Evolutionary conservation across 2,113 vertebrate species (phyloP).

Genomic region (Myxocyprinus asiaticus): DNA sequence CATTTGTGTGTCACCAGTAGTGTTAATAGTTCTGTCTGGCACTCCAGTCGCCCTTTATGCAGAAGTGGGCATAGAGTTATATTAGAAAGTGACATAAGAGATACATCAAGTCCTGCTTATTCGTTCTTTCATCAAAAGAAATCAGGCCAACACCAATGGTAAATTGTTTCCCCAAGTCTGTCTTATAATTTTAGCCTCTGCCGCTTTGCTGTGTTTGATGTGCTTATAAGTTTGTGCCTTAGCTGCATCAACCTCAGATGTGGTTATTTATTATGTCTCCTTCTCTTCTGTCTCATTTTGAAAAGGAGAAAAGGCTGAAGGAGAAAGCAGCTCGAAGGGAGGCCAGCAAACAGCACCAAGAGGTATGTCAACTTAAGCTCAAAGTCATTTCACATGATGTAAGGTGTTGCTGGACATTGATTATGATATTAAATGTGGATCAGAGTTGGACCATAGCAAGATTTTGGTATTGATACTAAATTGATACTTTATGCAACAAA

Average conservation of each 20-base stretch:
- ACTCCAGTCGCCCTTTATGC: not conserved
- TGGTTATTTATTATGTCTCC: conserved; percentile 40
- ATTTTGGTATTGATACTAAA: too few species aligned
- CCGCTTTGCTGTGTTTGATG: not conserved
- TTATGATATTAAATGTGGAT: too few species aligned
- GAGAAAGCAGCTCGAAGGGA: conserved; percentile 82
- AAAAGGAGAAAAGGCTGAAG: conserved; percentile 82
- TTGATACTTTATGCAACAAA: too few species aligned
- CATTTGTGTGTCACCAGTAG: not conserved
- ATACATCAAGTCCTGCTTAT: not conserved
- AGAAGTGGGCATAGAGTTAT: not conserved
- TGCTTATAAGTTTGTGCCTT: not conserved
- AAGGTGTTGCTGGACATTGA: too few species aligned
- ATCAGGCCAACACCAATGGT: not conserved
- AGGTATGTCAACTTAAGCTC: conserved; percentile 67
- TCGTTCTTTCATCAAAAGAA: not conserved
- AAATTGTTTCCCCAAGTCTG: not conserved
- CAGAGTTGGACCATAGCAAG: too few species aligned
- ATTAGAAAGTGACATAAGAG: not conserved
- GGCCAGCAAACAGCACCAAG: conserved; percentile 67
- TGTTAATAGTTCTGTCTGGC: not conserved
- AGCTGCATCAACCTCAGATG: not conserved
- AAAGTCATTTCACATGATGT: too few species aligned
- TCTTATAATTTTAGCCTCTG: not conserved
- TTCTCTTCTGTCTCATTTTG: conserved; percentile 40